Evolutionary conservation across 2,888 invertebrate genomes (phyloP).

Genomic region (Microplitis manilae): DNA sequence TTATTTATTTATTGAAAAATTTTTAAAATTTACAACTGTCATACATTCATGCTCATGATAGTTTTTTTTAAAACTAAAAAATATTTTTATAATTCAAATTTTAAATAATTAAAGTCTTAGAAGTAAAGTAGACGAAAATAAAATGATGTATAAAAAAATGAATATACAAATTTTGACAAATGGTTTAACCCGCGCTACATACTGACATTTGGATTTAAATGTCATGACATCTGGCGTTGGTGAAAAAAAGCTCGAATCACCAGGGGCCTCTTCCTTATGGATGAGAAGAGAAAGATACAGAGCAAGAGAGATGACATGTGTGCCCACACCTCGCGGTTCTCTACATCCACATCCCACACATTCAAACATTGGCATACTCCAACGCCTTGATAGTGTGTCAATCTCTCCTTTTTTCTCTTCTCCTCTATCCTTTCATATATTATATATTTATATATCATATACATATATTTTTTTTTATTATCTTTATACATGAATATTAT

Average conservation of each 20-base stretch:
- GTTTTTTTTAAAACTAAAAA: no score
- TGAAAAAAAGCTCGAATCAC: neutral
- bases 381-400: constrained; percentile 1
- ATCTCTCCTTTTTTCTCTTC: neutral
- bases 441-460: neutral
- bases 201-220: no score
- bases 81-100: no score
- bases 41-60: no score
- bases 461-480: neutral
- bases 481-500: neutral
- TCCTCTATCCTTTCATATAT: constrained; percentile 5
- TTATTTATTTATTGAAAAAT: no score
- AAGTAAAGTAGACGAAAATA: no score
- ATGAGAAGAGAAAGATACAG: neutral
- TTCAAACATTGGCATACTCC: neutral
- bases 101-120: no score
- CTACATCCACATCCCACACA: neutral
- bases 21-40: no score
- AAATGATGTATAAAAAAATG: no score
- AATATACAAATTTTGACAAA: no score
- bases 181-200: no score
- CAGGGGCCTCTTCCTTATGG: neutral
- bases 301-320: neutral
- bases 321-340: neutral
- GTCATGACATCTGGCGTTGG: neutral